Percentiles rank a stretch among this genome's conserved stretches.
phyloP scores from a whole-genome alignment of 2,888 invertebrate genomes.

The Chromoteleia sp. region DNA sequence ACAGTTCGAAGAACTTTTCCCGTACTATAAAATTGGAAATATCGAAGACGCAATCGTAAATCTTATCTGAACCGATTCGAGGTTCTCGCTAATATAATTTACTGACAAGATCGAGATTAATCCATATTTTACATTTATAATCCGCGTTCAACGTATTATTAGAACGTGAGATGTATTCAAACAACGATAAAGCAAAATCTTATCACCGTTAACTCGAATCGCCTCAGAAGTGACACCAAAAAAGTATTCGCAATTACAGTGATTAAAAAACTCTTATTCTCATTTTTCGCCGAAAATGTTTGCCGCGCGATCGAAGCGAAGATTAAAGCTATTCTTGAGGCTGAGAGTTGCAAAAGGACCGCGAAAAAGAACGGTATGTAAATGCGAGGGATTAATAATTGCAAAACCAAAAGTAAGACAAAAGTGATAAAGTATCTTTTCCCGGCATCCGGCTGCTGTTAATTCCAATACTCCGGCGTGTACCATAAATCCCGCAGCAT shows the following conservation, averaged over 20 bases:
- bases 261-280: conserved; percentile 22
- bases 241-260: conserved; percentile 37
- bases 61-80: conserved; percentile 65
- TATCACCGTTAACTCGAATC: conserved; percentile 40
- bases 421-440: conserved; percentile 71
- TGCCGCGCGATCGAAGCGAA: conserved; percentile 30
- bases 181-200: conserved; percentile 57
- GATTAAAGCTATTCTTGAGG: conserved; percentile 46
- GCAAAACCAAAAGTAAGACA: conserved; percentile 65
- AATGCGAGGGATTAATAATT: conserved; percentile 67
- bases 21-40: conserved; percentile 60
- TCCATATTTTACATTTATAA: conserved; percentile 65
- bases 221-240: conserved; percentile 31
- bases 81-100: conserved; percentile 68
- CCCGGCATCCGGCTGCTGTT: conserved; percentile 71
- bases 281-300: conserved; percentile 47
- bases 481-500: conserved; percentile 69
- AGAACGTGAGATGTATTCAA: conserved; percentile 55
- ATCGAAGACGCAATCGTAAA: conserved; percentile 61
- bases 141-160: conserved; percentile 61
- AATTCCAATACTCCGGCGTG: conserved; percentile 68
- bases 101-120: conserved; percentile 67
- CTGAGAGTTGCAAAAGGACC: conserved; percentile 49
- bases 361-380: conserved; percentile 49
- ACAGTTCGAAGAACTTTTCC: conserved; percentile 52